A percentile compares a stretch with the other conserved stretches of the same genome.
Conservation (phyloP, 1,140 invertebrate genomes). For the Aphelenchoides besseyi region DNA sequence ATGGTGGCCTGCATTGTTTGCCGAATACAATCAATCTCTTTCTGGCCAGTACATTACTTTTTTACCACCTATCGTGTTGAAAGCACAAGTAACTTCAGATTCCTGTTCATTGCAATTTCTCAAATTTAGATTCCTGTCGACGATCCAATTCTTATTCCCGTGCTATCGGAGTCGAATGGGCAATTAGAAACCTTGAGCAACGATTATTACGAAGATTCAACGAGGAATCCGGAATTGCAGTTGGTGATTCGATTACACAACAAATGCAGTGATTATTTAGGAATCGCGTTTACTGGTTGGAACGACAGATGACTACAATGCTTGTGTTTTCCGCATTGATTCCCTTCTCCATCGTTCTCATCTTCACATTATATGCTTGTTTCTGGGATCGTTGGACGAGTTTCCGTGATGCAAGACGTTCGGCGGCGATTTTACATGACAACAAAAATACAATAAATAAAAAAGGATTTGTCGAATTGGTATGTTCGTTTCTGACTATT, state of each 20-base stretch:
- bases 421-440: neutral
- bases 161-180: neutral
- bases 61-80: conserved; percentile 51
- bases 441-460: neutral
- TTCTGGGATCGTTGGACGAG: conserved; percentile 48
- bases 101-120: conserved; percentile 27
- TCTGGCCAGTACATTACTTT: conserved; percentile 55
- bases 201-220: neutral
- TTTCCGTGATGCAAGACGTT: conserved; percentile 25
- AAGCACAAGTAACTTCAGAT: conserved; percentile 35
- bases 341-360: conserved; percentile 44
- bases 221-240: neutral
- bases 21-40: conserved; percentile 51
- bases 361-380: conserved; percentile 54
- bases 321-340: conserved; percentile 42
- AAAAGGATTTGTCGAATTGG: conserved; percentile 32
- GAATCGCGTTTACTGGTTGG: conserved; percentile 50
- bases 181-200: neutral
- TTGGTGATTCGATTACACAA: neutral
- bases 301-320: conserved; percentile 46
- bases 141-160: conserved; percentile 28
- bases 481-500: neutral
- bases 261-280: too few species aligned
- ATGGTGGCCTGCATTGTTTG: conserved; percentile 53
- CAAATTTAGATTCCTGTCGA: conserved; percentile 26